phyloP scores from a whole-genome alignment of 2,113 vertebrate genomes.

The Mixornis gularis region DNA sequence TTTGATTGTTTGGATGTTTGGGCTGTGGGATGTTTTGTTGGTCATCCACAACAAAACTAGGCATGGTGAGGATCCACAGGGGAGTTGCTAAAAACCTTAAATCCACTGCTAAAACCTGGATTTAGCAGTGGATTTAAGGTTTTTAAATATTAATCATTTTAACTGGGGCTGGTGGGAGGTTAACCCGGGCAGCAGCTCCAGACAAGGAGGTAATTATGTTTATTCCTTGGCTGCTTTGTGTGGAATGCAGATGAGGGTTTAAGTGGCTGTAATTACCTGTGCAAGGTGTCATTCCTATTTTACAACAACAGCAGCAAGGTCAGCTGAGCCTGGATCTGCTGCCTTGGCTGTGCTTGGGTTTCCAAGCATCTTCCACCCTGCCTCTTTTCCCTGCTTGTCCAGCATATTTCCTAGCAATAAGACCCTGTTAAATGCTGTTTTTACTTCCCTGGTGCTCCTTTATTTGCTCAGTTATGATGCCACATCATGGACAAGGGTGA shows the following conservation, averaged over 20 bases:
- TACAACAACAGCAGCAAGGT: not conserved
- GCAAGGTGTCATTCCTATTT: not conserved
- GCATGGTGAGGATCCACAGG: not conserved
- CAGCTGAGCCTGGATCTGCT: not conserved
- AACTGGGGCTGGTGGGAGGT: not conserved
- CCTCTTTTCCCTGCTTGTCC: not conserved
- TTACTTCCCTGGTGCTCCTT: not conserved
- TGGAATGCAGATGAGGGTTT: slow-evolving; percentile 34
- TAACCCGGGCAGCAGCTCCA: not conserved
- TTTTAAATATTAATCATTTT: slow-evolving; percentile 13
- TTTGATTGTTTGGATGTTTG: not conserved
- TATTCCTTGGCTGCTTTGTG: slow-evolving; percentile 14
- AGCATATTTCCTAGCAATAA: not conserved
- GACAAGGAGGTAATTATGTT: not conserved
- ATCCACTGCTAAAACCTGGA: not conserved
- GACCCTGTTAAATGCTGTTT: not conserved
- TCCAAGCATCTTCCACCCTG: not conserved
- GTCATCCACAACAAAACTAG: not conserved
- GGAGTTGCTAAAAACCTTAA: not conserved
- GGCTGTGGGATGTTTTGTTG: not conserved
- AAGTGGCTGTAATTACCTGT: not conserved
- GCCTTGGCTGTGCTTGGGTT: not conserved
- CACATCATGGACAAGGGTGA: not conserved
- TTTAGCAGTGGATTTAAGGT: not conserved
- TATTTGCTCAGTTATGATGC: not conserved